These are phyloP conservation scores for Carcinoscorpius rotundicauda DNA, from an alignment of 1,140 invertebrate genomes.

Conservation along the genomic window DNA sequence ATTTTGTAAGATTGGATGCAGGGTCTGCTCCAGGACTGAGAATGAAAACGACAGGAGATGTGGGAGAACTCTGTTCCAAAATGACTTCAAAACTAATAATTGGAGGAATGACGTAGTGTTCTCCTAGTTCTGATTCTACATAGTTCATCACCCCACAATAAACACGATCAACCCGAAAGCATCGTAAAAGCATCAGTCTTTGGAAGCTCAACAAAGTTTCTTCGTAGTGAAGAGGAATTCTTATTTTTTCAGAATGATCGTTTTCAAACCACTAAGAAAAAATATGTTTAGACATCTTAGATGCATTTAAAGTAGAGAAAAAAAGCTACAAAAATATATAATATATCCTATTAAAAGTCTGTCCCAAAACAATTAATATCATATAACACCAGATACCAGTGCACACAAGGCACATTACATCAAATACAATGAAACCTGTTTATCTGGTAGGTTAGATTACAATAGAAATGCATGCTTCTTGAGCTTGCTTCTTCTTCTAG, in stretches of 20 bases:
- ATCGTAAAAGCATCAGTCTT: conserved; percentile 63
- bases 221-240: conserved; percentile 55
- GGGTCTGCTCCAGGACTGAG: conserved; percentile 78
- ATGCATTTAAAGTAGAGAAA: too few relatives aligned
- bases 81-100: conserved; percentile 65
- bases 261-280: conserved; percentile 62
- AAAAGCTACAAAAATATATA: too few relatives aligned
- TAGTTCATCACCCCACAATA: conserved; percentile 64
- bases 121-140: conserved; percentile 64
- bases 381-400: too few relatives aligned
- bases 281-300: too few relatives aligned
- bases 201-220: conserved; percentile 49
- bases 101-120: conserved; percentile 70
- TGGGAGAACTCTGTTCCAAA: conserved; percentile 62
- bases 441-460: too few relatives aligned
- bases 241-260: conserved; percentile 55
- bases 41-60: conserved; percentile 72
- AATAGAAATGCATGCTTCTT: too few relatives aligned
- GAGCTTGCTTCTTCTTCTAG: too few relatives aligned
- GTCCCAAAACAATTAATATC: too few relatives aligned
- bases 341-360: too few relatives aligned
- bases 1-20: conserved; percentile 71
- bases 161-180: conserved; percentile 74
- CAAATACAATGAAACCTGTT: too few relatives aligned
- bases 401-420: too few relatives aligned